These are phyloP conservation scores for Zaprionus ghesquierei DNA, from an alignment of 1,140 invertebrate species.

Conservation along the genomic window DNA sequence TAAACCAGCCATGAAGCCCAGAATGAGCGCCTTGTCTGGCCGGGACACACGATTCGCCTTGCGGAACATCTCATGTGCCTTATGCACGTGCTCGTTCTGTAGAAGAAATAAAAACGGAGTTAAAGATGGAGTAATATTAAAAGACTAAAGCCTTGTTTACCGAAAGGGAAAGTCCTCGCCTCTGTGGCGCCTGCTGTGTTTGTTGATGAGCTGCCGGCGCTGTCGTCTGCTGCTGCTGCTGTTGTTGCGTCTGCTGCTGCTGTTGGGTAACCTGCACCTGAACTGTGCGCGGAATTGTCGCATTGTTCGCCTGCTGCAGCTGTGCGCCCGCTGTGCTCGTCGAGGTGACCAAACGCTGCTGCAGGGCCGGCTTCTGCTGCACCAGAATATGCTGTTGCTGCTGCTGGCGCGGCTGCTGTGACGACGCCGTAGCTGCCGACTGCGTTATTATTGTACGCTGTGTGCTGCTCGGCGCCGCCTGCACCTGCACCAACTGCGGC, in stretches of 20 bases:
- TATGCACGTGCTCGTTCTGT: constrained; percentile 95
- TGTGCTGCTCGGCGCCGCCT: constrained; percentile 67
- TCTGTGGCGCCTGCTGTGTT: constrained; percentile 84
- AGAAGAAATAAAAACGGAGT: neutral
- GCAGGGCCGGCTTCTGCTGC: constrained; percentile 77
- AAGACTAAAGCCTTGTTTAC: constrained; percentile 83
- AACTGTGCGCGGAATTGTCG: constrained; percentile 72
- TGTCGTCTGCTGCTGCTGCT: constrained; percentile 62
- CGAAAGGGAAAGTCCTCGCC: constrained; percentile 91
- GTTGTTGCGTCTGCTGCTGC: constrained; percentile 51
- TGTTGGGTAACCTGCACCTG: constrained; percentile 80
- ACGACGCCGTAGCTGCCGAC: constrained; percentile 54
- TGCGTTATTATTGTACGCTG: constrained; percentile 68
- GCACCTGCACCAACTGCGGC: constrained; percentile 80
- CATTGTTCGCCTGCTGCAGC: constrained; percentile 45
- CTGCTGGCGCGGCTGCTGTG: constrained; percentile 69
- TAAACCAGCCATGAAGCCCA: constrained; percentile 98
- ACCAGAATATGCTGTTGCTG: constrained; percentile 75
- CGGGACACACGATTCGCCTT: constrained; percentile 97
- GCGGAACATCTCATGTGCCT: constrained; percentile 98
- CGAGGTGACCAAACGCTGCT: constrained; percentile 79
- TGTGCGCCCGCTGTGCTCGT: constrained; percentile 74
- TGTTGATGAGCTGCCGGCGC: constrained; percentile 82
- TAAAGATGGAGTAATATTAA: neutral
- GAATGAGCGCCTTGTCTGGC: constrained; percentile 97